These are phyloP conservation scores for Drosophila trichaetosa DNA, from an alignment of 2,888 invertebrate genomes.

Conservation along the genomic window DNA sequence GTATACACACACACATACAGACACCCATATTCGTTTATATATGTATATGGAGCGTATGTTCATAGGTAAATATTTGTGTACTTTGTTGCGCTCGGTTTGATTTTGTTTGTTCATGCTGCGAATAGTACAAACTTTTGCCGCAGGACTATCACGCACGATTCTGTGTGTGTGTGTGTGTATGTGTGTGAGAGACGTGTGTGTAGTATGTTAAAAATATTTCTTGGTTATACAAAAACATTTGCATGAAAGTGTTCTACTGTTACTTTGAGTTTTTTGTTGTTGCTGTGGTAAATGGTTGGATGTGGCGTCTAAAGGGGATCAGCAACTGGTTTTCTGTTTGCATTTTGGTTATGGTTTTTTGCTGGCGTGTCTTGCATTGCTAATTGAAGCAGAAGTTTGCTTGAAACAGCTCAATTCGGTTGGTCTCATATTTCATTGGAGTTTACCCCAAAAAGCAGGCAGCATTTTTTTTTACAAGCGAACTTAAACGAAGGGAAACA, in stretches of 20 bases:
- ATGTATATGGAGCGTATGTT: constrained; percentile 21
- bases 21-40: neutral
- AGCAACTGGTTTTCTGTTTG: constrained; percentile 38
- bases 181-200: constrained; percentile 40
- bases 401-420: constrained; percentile 27
- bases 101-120: constrained; percentile 68
- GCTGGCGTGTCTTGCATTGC: constrained; percentile 35
- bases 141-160: constrained; percentile 57
- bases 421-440: constrained; percentile 41
- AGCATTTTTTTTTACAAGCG: constrained; percentile 39
- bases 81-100: constrained; percentile 78
- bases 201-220: constrained; percentile 70
- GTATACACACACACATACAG: neutral
- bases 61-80: constrained; percentile 73
- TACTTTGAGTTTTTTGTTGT: constrained; percentile 54
- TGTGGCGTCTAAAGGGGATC: constrained; percentile 8
- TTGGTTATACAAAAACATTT: constrained; percentile 75
- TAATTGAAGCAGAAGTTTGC: constrained; percentile 64
- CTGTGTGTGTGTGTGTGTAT: constrained; percentile 10
- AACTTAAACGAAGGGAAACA: constrained; percentile 20
- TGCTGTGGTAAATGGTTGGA: constrained; percentile 8
- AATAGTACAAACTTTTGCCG: constrained; percentile 67
- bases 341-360: constrained; percentile 30
- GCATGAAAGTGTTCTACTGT: constrained; percentile 73
- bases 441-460: constrained; percentile 36